Evolutionary conservation across 2,888 invertebrate genomes (phyloP).

Genomic region (Nebria salina): DNA sequence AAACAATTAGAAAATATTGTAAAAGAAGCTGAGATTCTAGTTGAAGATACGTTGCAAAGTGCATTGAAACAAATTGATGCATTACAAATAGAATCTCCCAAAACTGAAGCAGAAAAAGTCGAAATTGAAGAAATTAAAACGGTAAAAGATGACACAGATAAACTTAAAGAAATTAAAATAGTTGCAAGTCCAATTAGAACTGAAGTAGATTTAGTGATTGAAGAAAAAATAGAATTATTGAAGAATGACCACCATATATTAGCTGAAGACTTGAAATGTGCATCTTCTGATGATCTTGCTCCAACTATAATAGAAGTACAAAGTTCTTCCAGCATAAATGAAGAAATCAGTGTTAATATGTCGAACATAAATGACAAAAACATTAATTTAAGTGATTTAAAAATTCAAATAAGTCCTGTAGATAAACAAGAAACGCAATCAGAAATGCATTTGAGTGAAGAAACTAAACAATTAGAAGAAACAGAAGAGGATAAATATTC

Average conservation of each 20-base stretch:
- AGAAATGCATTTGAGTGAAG: background rate
- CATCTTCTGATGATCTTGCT: background rate
- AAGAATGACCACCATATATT: background rate
- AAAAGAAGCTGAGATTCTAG: background rate
- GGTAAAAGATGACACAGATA: background rate
- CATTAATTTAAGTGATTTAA: background rate
- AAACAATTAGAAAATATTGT: constrained; percentile 7
- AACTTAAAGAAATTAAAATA: constrained; percentile 2
- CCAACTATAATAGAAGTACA: background rate
- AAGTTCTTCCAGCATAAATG: background rate
- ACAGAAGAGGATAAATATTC: constrained; percentile 10
- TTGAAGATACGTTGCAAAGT: background rate
- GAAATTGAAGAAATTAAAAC: background rate
- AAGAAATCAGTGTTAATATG: too few relatives aligned
- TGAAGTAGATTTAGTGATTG: background rate
- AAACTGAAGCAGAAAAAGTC: constrained; percentile 3
- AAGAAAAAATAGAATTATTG: background rate
- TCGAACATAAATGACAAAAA: background rate
- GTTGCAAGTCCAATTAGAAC: background rate
- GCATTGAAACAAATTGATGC: background rate
- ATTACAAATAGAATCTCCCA: background rate
- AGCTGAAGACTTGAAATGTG: background rate
- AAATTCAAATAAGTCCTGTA: background rate
- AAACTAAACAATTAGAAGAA: background rate
- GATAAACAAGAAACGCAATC: background rate